Conservation (phyloP, 1,140 invertebrate species). For the Phocides pigmalion region DNA sequence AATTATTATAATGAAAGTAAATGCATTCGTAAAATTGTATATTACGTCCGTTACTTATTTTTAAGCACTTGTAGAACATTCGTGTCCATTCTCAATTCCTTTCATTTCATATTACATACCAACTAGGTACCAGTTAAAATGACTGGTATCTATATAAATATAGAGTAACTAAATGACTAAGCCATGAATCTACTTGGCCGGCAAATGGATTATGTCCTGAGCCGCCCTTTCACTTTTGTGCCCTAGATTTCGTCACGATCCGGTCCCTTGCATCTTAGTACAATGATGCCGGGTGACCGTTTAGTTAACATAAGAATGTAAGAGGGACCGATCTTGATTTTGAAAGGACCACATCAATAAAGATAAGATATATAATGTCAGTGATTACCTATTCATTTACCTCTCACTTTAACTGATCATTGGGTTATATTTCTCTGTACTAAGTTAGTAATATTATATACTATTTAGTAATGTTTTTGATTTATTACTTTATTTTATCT, state of each 20-base stretch:
- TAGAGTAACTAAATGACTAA: constrained; percentile 2
- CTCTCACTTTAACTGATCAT: too few relatives aligned
- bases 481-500: too few relatives aligned
- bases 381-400: too few relatives aligned
- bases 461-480: too few relatives aligned
- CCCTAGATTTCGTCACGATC: constrained; percentile 34
- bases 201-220: constrained; percentile 30
- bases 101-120: background rate
- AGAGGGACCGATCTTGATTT: constrained; percentile 18
- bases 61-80: too few relatives aligned
- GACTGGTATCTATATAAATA: constrained; percentile 1
- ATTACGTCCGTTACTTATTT: too few relatives aligned
- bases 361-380: too few relatives aligned
- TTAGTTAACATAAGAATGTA: constrained; percentile 33
- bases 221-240: constrained; percentile 32
- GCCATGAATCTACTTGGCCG: constrained; percentile 25
- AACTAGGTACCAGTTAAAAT: background rate
- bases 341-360: background rate
- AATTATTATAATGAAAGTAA: too few relatives aligned
- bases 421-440: too few relatives aligned
- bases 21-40: too few relatives aligned
- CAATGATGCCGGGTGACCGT: constrained; percentile 28
- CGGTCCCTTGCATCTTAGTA: constrained; percentile 26
- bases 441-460: too few relatives aligned
- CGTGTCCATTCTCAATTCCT: too few relatives aligned